phyloP scores from a whole-genome alignment of 1,140 invertebrate genomes.

The Drosophila kurseongensis region DNA sequence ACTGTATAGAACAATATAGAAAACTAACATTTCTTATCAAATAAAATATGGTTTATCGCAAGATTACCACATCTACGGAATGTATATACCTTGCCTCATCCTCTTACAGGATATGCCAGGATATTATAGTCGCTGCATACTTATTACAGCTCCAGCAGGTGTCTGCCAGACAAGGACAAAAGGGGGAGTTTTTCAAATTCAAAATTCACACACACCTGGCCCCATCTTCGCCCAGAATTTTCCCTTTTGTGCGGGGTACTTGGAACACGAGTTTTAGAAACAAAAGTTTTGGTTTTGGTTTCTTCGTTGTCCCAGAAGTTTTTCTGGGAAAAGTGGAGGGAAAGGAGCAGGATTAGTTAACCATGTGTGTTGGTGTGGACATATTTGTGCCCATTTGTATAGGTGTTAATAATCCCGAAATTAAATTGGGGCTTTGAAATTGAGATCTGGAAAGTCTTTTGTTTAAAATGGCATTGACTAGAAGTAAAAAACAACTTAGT shows the following conservation, averaged over 20 bases:
- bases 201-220: constrained; percentile 65
- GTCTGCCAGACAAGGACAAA: constrained; percentile 43
- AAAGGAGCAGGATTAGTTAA: constrained; percentile 35
- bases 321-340: constrained; percentile 4
- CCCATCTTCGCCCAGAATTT: constrained; percentile 4
- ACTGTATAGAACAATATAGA: no score
- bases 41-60: not conserved
- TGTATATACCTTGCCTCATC: not conserved
- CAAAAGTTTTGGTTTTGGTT: constrained; percentile 80
- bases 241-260: constrained; percentile 52
- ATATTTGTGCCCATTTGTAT: constrained; percentile 6
- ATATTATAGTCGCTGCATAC: constrained; percentile 53
- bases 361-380: constrained; percentile 14
- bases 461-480: not conserved
- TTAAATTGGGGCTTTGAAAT: constrained; percentile 15
- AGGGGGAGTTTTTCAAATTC: constrained; percentile 51
- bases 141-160: constrained; percentile 78
- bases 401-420: constrained; percentile 36
- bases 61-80: not conserved
- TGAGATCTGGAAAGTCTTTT: constrained; percentile 8
- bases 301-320: constrained; percentile 61
- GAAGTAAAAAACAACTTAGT: not conserved
- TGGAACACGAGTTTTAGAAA: constrained; percentile 84
- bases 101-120: constrained; percentile 11
- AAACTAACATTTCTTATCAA: not conserved